phyloP scores from a whole-genome alignment of 1,140 invertebrate genomes.

The Drosophila bocqueti region DNA sequence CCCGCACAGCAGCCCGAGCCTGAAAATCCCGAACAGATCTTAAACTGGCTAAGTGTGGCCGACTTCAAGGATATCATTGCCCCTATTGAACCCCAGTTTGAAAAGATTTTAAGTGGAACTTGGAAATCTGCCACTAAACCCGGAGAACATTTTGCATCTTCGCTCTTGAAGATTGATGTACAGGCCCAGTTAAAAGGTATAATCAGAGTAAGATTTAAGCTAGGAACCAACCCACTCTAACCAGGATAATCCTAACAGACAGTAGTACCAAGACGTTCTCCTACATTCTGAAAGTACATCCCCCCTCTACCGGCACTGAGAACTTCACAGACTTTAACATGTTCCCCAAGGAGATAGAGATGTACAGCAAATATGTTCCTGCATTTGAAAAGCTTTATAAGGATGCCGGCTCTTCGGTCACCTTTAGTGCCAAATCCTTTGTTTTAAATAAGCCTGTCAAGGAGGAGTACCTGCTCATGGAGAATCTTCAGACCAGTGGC shows the following conservation, averaged over 20 bases:
- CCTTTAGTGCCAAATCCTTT: conserved; percentile 45
- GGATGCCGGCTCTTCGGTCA: conserved; percentile 29
- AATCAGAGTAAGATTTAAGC: neutral
- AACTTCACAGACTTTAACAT: conserved; percentile 33
- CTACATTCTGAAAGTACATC: conserved; percentile 46
- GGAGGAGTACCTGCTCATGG: conserved; percentile 47
- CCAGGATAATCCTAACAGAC: conserved; percentile 1
- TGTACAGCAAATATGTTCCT: conserved; percentile 42
- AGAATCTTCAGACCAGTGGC: conserved; percentile 29
- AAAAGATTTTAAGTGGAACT: conserved; percentile 35
- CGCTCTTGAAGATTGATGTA: conserved; percentile 38
- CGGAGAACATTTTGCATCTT: conserved; percentile 47
- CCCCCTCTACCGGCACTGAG: neutral
- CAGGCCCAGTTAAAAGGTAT: conserved; percentile 42
- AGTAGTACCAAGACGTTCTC: conserved; percentile 32
- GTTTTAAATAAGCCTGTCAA: conserved; percentile 19
- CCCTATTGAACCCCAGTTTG: conserved; percentile 38
- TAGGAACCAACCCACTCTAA: neutral
- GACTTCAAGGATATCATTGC: conserved; percentile 45
- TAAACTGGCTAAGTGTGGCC: conserved; percentile 39
- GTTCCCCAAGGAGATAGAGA: conserved; percentile 51
- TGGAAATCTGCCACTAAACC: conserved; percentile 47
- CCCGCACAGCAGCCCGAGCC: neutral
- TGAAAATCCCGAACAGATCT: neutral
- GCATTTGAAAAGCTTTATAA: conserved; percentile 47